Conservation (phyloP, 2,888 invertebrate species). For the Antitype chi region DNA sequence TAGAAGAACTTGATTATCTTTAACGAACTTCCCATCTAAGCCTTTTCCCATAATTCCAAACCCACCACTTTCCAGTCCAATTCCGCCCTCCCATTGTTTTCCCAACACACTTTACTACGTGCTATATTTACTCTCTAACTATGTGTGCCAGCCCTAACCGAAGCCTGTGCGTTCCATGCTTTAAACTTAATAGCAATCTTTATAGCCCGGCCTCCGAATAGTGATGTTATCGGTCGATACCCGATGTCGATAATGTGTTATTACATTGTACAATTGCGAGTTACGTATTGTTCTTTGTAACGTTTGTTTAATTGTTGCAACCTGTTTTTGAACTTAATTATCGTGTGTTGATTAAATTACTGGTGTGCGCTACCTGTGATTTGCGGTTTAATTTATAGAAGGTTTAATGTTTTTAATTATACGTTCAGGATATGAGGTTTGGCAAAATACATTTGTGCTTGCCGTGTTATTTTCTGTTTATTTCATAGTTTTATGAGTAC, state of each 20-base stretch:
- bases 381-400: constrained; percentile 30
- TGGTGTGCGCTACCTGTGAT: constrained; percentile 33
- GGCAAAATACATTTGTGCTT: not conserved
- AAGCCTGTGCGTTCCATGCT: constrained; percentile 77
- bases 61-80: constrained; percentile 19
- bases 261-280: constrained; percentile 75
- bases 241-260: constrained; percentile 83
- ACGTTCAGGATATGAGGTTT: constrained; percentile 18
- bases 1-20: not conserved
- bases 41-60: not conserved
- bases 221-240: constrained; percentile 83
- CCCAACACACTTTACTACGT: constrained; percentile 41
- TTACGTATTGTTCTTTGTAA: constrained; percentile 68
- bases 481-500: constrained; percentile 15
- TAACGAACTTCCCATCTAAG: not conserved
- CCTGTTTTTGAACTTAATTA: constrained; percentile 51
- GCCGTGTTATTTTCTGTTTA: not conserved
- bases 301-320: constrained; percentile 59
- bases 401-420: constrained; percentile 24
- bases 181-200: constrained; percentile 90
- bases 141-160: constrained; percentile 60
- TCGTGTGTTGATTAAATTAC: constrained; percentile 54
- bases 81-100: constrained; percentile 50
- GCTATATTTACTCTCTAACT: constrained; percentile 50
- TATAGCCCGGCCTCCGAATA: constrained; percentile 82